Evolutionary conservation across 1,140 invertebrate genomes (phyloP).

Genomic region (Brachionus manjavacas): DNA sequence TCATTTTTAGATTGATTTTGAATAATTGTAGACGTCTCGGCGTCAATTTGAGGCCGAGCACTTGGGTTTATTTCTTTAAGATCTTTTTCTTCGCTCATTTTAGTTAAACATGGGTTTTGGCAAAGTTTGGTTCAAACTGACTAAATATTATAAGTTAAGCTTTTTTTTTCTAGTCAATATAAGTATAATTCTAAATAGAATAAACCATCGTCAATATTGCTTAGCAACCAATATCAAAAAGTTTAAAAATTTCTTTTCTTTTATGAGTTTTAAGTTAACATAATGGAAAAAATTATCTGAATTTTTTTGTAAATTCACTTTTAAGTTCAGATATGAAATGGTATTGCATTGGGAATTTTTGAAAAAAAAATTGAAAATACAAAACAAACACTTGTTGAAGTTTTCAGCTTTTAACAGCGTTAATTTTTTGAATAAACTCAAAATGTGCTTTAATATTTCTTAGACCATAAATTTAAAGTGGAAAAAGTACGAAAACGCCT

Average conservation of each 20-base stretch:
- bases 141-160: background rate
- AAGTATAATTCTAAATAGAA: background rate
- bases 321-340: no score
- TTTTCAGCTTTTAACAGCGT: no score
- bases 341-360: no score
- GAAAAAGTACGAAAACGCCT: no score
- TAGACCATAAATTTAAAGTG: no score
- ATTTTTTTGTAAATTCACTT: background rate
- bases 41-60: background rate
- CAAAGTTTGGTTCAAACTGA: background rate
- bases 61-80: background rate
- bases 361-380: no score
- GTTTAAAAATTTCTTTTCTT: background rate
- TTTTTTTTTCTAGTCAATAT: background rate
- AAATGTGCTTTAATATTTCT: no score
- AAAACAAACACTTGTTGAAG: no score
- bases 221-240: background rate
- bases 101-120: background rate
- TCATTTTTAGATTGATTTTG: slow-evolving; percentile 3
- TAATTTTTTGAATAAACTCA: no score
- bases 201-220: background rate
- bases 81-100: background rate
- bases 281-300: background rate
- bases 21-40: background rate
- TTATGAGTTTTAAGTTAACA: background rate